Conservation (phyloP, 2,113 vertebrate genomes). For the Rostratula benghalensis region DNA sequence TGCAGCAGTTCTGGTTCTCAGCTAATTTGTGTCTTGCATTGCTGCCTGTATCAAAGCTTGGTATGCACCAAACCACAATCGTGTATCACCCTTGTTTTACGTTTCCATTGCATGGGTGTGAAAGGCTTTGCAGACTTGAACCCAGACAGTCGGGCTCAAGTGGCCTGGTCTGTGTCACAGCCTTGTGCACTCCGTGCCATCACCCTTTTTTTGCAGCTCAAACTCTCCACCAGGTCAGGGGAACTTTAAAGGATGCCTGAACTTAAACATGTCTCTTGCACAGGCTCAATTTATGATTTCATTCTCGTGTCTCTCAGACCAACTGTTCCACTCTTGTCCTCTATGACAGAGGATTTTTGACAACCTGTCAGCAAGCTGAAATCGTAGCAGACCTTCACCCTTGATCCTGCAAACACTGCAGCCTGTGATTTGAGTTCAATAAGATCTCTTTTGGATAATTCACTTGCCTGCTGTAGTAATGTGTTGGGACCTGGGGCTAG, state of each 20-base stretch:
- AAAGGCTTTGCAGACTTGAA: not conserved
- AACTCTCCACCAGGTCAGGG: not conserved
- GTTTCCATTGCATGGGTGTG: not conserved
- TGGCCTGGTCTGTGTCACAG: not conserved
- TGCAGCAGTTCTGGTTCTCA: not conserved
- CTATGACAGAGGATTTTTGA: not conserved
- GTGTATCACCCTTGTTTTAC: not conserved
- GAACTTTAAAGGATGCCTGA: not conserved
- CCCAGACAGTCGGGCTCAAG: too few species aligned
- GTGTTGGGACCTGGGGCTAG: not conserved
- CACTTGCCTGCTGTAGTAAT: rapidly evolving
- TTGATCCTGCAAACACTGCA: not conserved
- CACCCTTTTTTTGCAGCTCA: not conserved
- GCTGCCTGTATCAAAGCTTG: not conserved
- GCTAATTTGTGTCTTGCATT: rapidly evolving
- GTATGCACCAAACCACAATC: not conserved
- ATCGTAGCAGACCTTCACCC: not conserved
- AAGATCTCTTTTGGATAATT: not conserved
- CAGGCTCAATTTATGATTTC: not conserved
- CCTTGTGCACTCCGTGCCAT: not conserved
- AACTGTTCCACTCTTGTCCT: not conserved
- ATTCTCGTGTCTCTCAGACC: not conserved
- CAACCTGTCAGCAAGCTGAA: not conserved
- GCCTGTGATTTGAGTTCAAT: not conserved
- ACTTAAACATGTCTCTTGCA: not conserved